A percentile compares a stretch with the other conserved stretches of the same genome.
phyloP scores from a whole-genome alignment of 2,888 invertebrate genomes.

The Phlogophora meticulosa region DNA sequence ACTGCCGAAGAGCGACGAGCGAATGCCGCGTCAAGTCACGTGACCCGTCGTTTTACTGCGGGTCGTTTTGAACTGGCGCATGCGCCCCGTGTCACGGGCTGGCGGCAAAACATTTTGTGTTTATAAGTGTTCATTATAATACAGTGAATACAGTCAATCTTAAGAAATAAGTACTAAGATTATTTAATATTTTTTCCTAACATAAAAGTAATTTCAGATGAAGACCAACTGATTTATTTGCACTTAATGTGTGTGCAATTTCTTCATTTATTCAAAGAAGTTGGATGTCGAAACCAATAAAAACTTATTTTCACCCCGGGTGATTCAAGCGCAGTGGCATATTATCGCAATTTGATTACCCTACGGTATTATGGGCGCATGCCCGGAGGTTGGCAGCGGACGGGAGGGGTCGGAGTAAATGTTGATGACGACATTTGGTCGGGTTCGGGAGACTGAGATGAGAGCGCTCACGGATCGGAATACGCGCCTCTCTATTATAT shows the following conservation, averaged over 20 bases:
- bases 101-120: conserved; percentile 85
- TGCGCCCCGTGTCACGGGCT: conserved; percentile 76
- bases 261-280: conserved; percentile 2
- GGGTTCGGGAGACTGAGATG: conserved; percentile 77
- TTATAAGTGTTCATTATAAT: conserved; percentile 26
- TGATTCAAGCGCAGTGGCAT: conserved; percentile 67
- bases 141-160: background rate
- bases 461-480: conserved; percentile 70
- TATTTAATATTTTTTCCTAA: background rate
- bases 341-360: conserved; percentile 81
- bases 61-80: conserved; percentile 88
- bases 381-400: conserved; percentile 71
- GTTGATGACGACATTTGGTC: conserved; percentile 87
- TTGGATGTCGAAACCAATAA: conserved; percentile 10
- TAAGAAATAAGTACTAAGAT: too few relatives aligned
- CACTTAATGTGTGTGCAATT: background rate
- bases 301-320: conserved; percentile 24
- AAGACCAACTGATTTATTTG: background rate
- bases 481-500: conserved; percentile 60
- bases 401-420: conserved; percentile 72
- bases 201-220: background rate
- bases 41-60: conserved; percentile 91
- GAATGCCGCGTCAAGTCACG: conserved; percentile 91
- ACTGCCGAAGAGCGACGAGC: conserved; percentile 89
- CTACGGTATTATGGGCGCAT: conserved; percentile 80